Evolutionary conservation across 2,888 invertebrate genomes (phyloP).

Genomic region (Ectemnius cavifrons): DNA sequence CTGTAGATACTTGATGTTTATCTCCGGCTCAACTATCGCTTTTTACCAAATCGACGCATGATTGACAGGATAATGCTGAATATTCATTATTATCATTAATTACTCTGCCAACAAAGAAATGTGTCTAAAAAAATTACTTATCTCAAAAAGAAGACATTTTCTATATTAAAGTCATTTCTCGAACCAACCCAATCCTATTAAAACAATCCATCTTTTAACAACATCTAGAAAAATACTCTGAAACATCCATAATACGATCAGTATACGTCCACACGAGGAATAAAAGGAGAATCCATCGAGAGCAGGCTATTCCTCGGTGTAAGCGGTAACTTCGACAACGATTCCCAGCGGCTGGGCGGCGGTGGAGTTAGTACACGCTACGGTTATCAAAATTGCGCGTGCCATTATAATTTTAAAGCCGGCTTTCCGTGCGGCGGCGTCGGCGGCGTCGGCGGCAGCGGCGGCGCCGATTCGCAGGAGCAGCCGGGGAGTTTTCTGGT

Average conservation of each 20-base stretch:
- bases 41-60: constrained; percentile 2
- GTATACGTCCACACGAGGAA: too few relatives aligned
- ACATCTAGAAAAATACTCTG: too few relatives aligned
- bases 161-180: too few relatives aligned
- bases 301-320: constrained; percentile 18
- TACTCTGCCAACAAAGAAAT: not conserved
- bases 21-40: constrained; percentile 1
- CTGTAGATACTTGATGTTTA: constrained; percentile 9
- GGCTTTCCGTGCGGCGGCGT: constrained; percentile 72
- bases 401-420: constrained; percentile 78
- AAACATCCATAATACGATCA: too few relatives aligned
- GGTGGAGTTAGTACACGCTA: constrained; percentile 65
- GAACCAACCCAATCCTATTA: too few relatives aligned
- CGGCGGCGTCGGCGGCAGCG: constrained; percentile 59
- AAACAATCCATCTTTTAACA: too few relatives aligned
- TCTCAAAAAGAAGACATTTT: not conserved
- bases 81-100: constrained; percentile 1
- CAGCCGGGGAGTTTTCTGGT: constrained; percentile 50
- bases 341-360: not conserved
- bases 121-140: not conserved
- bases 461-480: constrained; percentile 58
- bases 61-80: not conserved
- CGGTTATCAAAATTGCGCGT: constrained; percentile 78
- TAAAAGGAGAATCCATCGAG: not conserved
- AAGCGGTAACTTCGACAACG: too few relatives aligned